These are phyloP conservation scores for Pycnomerus fuliginosus DNA, from an alignment of 2,888 invertebrate genomes.

Conservation along the genomic window DNA sequence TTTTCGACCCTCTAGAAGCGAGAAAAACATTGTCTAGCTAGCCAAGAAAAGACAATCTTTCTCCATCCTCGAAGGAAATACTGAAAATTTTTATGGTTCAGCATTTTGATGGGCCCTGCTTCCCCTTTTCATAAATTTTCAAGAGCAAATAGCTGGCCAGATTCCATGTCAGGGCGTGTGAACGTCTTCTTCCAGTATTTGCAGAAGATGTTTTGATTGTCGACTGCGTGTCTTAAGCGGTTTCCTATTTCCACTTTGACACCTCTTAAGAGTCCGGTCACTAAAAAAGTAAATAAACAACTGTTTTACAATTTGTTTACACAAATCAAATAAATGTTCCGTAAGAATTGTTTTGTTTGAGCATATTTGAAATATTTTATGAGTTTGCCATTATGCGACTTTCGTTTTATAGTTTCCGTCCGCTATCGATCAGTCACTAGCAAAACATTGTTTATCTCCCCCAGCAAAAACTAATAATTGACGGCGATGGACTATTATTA, in stretches of 20 bases:
- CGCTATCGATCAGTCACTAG: too few relatives aligned
- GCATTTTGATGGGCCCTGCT: too few relatives aligned
- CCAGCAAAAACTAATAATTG: too few relatives aligned
- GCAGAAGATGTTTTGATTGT: slow-evolving; percentile 37
- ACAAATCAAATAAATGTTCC: slow-evolving; percentile 26
- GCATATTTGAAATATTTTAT: slow-evolving; percentile 13
- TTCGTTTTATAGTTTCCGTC: too few relatives aligned
- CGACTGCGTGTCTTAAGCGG: slow-evolving; percentile 32
- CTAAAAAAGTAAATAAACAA: slow-evolving; percentile 34
- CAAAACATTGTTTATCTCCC: too few relatives aligned
- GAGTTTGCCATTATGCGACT: too few relatives aligned
- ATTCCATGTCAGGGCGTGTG: slow-evolving; percentile 35
- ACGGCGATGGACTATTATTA: slow-evolving; percentile 14
- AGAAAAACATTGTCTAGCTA: too few relatives aligned
- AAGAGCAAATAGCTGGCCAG: slow-evolving; percentile 20
- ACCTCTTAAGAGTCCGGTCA: slow-evolving; percentile 35
- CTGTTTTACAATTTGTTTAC: slow-evolving; percentile 32
- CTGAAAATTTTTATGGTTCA: too few relatives aligned
- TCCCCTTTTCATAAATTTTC: neutral
- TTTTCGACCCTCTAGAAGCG: too few relatives aligned
- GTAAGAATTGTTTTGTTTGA: slow-evolving; percentile 18
- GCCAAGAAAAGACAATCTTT: too few relatives aligned
- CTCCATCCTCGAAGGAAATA: too few relatives aligned
- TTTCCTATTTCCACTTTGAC: slow-evolving; percentile 37
- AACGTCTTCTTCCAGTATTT: slow-evolving; percentile 27